Conservation (phyloP, 2,113 vertebrate genomes). For the Eurystomus gularis region DNA sequence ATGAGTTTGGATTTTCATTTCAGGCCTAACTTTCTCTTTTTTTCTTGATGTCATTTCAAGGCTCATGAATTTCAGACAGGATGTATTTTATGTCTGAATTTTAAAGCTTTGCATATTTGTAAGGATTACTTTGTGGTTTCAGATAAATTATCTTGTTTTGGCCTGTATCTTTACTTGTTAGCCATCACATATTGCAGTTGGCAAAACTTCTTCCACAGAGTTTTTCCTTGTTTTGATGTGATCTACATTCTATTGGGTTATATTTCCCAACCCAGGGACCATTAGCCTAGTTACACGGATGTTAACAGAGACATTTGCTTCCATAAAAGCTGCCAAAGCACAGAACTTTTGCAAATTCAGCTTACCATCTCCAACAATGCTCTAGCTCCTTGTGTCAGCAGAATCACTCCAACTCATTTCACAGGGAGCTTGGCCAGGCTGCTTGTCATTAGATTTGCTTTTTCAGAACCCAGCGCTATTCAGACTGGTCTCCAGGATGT, state of each 20-base stretch:
- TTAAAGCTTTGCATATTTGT: background rate
- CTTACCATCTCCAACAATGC: background rate
- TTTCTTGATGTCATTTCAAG: background rate
- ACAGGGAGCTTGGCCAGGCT: background rate
- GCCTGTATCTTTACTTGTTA: background rate
- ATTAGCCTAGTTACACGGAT: background rate
- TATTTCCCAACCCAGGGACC: background rate
- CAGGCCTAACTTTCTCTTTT: background rate
- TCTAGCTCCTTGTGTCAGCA: background rate
- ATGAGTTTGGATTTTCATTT: background rate
- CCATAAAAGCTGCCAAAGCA: background rate
- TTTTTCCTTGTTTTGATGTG: background rate
- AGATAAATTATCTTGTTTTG: background rate
- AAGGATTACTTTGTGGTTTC: background rate
- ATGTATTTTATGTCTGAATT: background rate
- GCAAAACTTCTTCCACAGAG: background rate
- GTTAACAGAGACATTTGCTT: background rate
- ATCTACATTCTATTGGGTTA: background rate
- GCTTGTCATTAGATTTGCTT: background rate
- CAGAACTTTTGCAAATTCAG: background rate
- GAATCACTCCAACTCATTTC: background rate
- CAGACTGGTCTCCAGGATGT: background rate
- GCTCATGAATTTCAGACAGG: background rate
- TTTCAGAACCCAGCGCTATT: background rate
- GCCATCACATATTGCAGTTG: background rate